Evolutionary conservation across 2,113 vertebrate species (phyloP).

Genomic region (Microtus montanus): DNA sequence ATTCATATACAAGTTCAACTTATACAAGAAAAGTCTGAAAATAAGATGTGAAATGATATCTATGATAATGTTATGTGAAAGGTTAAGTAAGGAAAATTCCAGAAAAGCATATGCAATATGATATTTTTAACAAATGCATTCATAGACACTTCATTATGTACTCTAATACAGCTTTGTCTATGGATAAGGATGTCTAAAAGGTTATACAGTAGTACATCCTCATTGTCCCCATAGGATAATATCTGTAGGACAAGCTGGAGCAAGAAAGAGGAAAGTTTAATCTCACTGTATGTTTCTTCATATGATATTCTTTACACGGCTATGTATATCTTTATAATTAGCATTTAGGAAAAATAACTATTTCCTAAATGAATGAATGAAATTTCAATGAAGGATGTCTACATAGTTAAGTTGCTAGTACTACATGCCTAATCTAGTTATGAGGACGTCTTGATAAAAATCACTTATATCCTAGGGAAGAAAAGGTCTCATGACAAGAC

Average conservation of each 20-base stretch:
- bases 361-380: slow-evolving; percentile 8
- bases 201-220: neutral
- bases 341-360: neutral
- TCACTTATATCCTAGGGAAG: neutral
- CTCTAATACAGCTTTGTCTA: neutral
- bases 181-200: neutral
- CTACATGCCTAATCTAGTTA: neutral
- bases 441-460: neutral
- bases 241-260: neutral
- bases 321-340: neutral
- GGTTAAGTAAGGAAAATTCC: neutral
- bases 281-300: neutral
- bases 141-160: neutral
- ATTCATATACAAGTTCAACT: neutral
- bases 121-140: neutral
- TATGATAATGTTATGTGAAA: neutral
- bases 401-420: neutral
- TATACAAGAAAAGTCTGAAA: neutral
- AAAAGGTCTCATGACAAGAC: neutral
- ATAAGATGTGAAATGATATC: neutral
- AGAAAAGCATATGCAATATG: neutral
- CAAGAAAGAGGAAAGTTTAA: neutral
- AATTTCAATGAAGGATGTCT: neutral
- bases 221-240: no score
- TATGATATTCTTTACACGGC: neutral